Evolutionary conservation across 2,888 invertebrate genomes (phyloP), one percentile per base, ranked within the genome.

Genomic region (Trisateles emortualis): DNA sequence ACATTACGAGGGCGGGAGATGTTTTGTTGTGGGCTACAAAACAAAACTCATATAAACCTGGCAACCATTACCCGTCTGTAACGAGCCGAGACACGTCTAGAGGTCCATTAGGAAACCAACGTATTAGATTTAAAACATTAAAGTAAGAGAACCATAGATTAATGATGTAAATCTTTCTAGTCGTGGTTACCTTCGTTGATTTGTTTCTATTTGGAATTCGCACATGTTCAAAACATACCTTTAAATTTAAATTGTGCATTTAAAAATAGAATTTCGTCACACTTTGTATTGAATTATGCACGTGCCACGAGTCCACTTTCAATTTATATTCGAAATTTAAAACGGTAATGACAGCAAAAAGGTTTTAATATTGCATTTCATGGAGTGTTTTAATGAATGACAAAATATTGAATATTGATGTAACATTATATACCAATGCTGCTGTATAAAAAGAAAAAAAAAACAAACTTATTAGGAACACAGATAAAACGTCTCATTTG

Each of bases 1-100:
- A 68, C 74, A 81, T 80, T 78, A 78, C 65, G 73, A 74, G 69
- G 74, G 73, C 54, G 62, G 63, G 54, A 26, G 58, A 59, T 68
- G 73, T 66, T 70, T 68, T 57, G 48, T 61, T 64, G 64, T 68
- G 65, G 68, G 40, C 52, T 45, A 68, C 67, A 68, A 68, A 76
- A 80, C 81, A 76, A 79, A 81, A 81, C 81, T 81, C 79, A 68
- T 80, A 79, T 77, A 81, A 81, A 82, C 80, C 68, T 64, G 64
- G 70, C 72, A 73, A 61, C 79, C 83, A 84, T 84, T 84, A 84
- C 68, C 66, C 65, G 64, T 66, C 57, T 64, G 64, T 79, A 77
- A 81, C 72, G 78, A 79, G 73, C 63, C 65, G 60, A 58, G 76
- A 72, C 66, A 68, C 73, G 73, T 74, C 69, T 68, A 62, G 52